Evolutionary conservation across 2,113 vertebrate species (phyloP), one percentile per base, ranked within the genome.

Genomic region (Pao palembangensis): DNA sequence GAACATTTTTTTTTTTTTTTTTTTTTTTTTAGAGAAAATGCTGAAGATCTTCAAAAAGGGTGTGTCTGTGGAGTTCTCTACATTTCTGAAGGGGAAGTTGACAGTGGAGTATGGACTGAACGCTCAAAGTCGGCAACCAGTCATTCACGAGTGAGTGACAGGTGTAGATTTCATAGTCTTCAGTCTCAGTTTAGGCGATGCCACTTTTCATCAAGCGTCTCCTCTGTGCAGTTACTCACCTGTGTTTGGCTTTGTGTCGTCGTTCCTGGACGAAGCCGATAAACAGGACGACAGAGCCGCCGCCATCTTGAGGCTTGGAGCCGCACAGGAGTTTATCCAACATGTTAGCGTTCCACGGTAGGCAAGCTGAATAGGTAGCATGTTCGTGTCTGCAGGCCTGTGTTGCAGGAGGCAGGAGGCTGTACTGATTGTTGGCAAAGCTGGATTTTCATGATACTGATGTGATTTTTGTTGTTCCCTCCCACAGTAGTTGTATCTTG

Each of bases 291-390:
- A 79, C 16, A 92, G 89, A 83, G 83, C 89, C 14, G 85, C 88
- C 8, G 89, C 90, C 20, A 62, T 94, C 48, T 89, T 93, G 92
- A 65, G 91, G 50, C 88, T 96, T 25, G 93, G 92, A 49, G 90
- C 88, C 6, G 84, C 89, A 12, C 87, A 82, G 57, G 75, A 88
- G 31, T 88, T 94, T 17, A 28, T 86, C 0, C 21, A 19, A 28
- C 94, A 94, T 75, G 87, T 81, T 23, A 73, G 84, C 16, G 65
- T 75, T 8, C 4, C 76, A 4, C 41, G 76, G 92, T 94, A 54
- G 19, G 17, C 34, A 18, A 51, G 21, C 28, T 34, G 23, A 25
- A 5, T 23, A 21, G 46, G 3, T 16, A 17, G n/a, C 10, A 42
- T 48, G 31, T n/a, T n/a, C n/a, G n/a, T n/a, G n/a, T 52, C 13